A percentile compares a stretch with the other conserved stretches of the same genome.
These are phyloP conservation scores for Jordanella pulchra DNA, from an alignment of 2,797 vertebrate species.

Conservation along the genomic window DNA sequence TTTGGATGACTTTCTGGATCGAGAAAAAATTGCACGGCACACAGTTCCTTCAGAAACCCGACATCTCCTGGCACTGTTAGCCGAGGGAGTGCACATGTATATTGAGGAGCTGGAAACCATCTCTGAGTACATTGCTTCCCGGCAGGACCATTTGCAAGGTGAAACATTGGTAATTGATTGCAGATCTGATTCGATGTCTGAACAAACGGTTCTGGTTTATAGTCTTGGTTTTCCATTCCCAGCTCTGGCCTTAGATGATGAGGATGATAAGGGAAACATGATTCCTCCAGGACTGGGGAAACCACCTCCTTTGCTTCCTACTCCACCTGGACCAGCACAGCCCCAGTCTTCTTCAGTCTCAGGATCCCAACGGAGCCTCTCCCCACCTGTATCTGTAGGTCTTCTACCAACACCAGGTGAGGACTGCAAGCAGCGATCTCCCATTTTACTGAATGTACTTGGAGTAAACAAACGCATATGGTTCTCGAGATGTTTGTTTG, in stretches of 20 bases:
- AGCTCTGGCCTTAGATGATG: slow-evolving; percentile 47
- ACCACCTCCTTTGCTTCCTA: slow-evolving; percentile 79
- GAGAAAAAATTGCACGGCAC: slow-evolving; percentile 73
- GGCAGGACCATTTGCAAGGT: slow-evolving; percentile 79
- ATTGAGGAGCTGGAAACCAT: slow-evolving; percentile 74
- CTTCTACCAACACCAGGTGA: slow-evolving; percentile 76
- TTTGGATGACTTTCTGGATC: slow-evolving; percentile 78
- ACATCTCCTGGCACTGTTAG: slow-evolving; percentile 78
- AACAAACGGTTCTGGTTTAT: neutral
- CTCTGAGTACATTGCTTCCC: slow-evolving; percentile 69
- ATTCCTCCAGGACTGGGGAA: slow-evolving; percentile 70
- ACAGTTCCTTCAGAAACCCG: slow-evolving; percentile 71
- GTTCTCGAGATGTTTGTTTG: no score
- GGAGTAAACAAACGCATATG: no score
- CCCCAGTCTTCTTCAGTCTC: slow-evolving; percentile 36
- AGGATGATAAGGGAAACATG: slow-evolving; percentile 57
- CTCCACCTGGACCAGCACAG: slow-evolving; percentile 59
- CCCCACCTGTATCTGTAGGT: slow-evolving; percentile 49
- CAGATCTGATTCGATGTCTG: neutral
- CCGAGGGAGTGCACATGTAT: slow-evolving; percentile 77
- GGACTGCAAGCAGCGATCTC: neutral
- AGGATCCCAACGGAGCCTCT: slow-evolving; percentile 50
- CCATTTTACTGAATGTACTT: neutral
- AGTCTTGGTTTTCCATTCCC: neutral
- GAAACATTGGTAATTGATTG: neutral